A percentile compares a stretch with the other conserved stretches of the same genome.
These are phyloP conservation scores for Micropterix aruncella DNA, from an alignment of 2,888 invertebrate genomes.

Conservation along the genomic window DNA sequence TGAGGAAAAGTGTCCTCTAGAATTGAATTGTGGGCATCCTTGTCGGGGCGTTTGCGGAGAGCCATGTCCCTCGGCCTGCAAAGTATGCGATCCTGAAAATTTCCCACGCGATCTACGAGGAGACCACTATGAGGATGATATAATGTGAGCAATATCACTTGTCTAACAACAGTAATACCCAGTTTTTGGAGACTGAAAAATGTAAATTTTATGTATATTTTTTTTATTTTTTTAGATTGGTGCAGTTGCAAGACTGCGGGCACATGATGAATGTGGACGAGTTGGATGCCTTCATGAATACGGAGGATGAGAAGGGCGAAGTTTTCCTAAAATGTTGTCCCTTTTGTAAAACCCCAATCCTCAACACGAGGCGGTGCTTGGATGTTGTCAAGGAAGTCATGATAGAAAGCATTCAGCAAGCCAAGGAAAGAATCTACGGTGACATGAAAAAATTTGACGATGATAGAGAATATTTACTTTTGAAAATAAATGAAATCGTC, in stretches of 20 bases:
- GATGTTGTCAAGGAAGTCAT: slow-evolving; percentile 18
- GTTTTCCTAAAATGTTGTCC: slow-evolving; percentile 22
- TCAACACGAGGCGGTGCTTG: slow-evolving; percentile 25
- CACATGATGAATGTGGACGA: slow-evolving; percentile 19
- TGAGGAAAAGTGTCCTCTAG: slow-evolving; percentile 22
- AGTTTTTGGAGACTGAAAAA: slow-evolving; percentile 19
- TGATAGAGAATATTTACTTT: not conserved
- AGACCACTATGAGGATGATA: too few species aligned
- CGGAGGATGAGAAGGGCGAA: not conserved
- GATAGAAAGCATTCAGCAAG: slow-evolving; percentile 10
- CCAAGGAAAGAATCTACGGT: slow-evolving; percentile 15
- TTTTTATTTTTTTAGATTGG: slow-evolving; percentile 17
- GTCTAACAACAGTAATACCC: too few species aligned
- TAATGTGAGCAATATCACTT: too few species aligned
- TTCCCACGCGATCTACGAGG: too few species aligned
- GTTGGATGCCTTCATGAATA: slow-evolving; percentile 17
- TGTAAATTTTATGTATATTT: too few species aligned
- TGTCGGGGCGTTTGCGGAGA: slow-evolving; percentile 64
- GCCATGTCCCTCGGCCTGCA: slow-evolving; percentile 45
- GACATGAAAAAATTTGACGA: slow-evolving; percentile 10
- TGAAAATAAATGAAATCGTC: too few species aligned
- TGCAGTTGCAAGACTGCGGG: slow-evolving; percentile 19
- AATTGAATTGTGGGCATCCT: slow-evolving; percentile 39
- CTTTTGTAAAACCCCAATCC: slow-evolving; percentile 28
- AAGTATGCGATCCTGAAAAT: slow-evolving; percentile 35